Evolutionary conservation across 2,888 invertebrate species (phyloP).

Genomic region (Tipula unca): DNA sequence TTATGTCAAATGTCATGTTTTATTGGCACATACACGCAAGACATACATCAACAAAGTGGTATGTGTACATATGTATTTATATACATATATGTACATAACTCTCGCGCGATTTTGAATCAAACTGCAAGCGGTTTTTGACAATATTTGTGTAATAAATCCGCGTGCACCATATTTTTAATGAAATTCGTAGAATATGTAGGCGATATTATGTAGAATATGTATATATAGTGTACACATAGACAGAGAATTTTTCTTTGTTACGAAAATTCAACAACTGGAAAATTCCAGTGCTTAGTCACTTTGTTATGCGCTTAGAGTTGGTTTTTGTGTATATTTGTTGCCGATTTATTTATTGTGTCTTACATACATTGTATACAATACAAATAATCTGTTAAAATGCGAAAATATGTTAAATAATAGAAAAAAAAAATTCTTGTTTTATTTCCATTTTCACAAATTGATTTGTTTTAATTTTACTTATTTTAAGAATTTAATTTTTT

Average conservation of each 20-base stretch:
- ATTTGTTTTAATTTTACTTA: conserved; percentile 14
- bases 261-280: background rate
- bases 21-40: background rate
- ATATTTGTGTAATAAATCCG: background rate
- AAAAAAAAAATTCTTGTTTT: background rate
- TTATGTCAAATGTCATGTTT: conserved; percentile 9
- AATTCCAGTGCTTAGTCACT: background rate
- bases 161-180: background rate
- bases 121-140: background rate
- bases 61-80: too few species aligned
- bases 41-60: background rate
- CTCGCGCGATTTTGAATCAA: too few species aligned
- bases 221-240: background rate
- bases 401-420: background rate
- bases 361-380: background rate
- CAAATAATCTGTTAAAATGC: background rate
- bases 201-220: background rate
- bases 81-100: too few species aligned
- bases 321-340: background rate
- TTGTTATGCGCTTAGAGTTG: background rate
- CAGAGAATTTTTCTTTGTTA: background rate
- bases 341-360: background rate
- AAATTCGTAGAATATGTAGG: background rate
- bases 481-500: background rate
- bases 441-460: background rate